Conservation (phyloP, 2,113 vertebrate species). For the Pygoscelis adeliae region DNA sequence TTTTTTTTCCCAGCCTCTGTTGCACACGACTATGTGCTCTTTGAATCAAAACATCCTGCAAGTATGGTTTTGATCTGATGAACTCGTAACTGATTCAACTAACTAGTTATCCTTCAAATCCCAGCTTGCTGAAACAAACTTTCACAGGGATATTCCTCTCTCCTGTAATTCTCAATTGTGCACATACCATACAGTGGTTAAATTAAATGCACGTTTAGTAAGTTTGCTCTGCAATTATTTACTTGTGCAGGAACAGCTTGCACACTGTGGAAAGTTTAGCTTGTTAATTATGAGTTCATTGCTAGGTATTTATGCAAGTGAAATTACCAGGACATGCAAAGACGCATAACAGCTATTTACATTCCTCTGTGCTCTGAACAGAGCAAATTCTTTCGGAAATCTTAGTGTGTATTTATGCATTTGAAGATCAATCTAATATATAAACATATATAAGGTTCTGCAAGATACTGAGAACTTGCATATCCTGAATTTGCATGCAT, state of each 20-base stretch:
- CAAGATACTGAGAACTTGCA: background rate
- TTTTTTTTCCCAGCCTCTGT: background rate
- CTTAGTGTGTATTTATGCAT: background rate
- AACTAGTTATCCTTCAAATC: background rate
- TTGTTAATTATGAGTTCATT: background rate
- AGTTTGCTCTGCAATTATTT: background rate
- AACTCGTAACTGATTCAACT: background rate
- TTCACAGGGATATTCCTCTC: background rate
- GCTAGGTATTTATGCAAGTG: background rate
- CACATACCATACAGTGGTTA: background rate
- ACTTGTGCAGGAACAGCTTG: background rate
- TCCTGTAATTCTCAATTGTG: background rate
- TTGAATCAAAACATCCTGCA: background rate
- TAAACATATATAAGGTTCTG: background rate
- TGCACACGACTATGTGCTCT: background rate
- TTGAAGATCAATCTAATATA: background rate
- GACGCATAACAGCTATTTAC: background rate
- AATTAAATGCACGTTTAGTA: conserved; percentile 2
- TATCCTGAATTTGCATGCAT: background rate
- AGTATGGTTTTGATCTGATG: background rate
- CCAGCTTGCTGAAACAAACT: background rate
- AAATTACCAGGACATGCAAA: background rate
- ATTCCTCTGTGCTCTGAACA: background rate
- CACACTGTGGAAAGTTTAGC: background rate
- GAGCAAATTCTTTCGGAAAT: background rate